A percentile compares a stretch with the other conserved stretches of the same genome.
Evolutionary conservation across 2,113 vertebrate species (phyloP).

Genomic region (Aplodontia rufa): DNA sequence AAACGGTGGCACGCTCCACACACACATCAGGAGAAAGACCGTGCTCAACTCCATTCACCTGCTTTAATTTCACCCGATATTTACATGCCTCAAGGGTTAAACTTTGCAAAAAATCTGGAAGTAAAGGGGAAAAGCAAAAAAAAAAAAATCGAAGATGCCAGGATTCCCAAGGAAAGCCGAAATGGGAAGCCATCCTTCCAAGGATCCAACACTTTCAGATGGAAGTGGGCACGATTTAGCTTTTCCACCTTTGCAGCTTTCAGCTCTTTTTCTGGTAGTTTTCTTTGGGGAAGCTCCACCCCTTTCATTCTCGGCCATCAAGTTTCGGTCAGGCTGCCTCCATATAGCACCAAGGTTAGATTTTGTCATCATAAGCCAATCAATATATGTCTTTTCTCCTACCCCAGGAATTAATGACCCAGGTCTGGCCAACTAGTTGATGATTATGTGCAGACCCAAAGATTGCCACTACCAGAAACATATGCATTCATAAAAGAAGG

Average conservation of each 20-base stretch:
- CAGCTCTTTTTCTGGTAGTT: background rate
- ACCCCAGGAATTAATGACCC: background rate
- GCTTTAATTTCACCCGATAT: background rate
- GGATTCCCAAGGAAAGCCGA: background rate
- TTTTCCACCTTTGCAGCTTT: background rate
- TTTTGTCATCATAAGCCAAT: background rate
- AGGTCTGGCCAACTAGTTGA: background rate
- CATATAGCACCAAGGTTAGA: background rate
- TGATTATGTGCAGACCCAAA: background rate
- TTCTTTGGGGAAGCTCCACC: background rate
- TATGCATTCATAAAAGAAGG: background rate
- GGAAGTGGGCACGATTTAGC: background rate
- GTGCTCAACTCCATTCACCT: background rate
- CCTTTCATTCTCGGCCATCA: background rate
- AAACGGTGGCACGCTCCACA: fast-evolving
- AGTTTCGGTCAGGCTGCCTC: background rate
- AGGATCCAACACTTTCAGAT: background rate
- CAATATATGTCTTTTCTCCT: background rate
- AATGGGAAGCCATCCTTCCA: background rate
- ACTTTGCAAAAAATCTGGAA: background rate
- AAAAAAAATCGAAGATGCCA: background rate
- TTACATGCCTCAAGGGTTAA: background rate
- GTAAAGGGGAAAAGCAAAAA: background rate
- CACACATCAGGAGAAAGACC: background rate
- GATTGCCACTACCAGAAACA: background rate